These are phyloP conservation scores for Leucozona laternaria DNA, from an alignment of 2,888 invertebrate species.

Conservation along the genomic window DNA sequence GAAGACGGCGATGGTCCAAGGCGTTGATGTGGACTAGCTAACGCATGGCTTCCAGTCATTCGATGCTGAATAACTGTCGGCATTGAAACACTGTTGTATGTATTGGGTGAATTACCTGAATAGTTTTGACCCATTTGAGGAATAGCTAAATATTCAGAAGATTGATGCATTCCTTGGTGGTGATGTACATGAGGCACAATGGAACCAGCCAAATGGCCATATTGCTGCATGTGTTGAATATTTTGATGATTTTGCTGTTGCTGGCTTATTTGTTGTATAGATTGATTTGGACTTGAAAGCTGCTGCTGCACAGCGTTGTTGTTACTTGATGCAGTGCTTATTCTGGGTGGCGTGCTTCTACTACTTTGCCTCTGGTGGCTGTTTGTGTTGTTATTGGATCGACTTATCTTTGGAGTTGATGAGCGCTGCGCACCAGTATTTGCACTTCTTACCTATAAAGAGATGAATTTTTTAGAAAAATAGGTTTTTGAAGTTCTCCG, in stretches of 20 bases:
- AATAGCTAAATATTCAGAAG: slow-evolving; percentile 81
- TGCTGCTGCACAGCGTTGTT: slow-evolving; percentile 78
- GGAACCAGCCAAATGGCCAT: slow-evolving; percentile 78
- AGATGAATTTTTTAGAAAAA: not conserved
- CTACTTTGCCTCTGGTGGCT: slow-evolving; percentile 80
- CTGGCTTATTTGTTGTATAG: slow-evolving; percentile 78
- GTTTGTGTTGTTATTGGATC: slow-evolving; percentile 78
- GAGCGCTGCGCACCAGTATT: slow-evolving; percentile 81
- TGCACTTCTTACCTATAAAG: slow-evolving; percentile 76
- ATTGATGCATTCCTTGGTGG: slow-evolving; percentile 84
- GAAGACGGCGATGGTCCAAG: slow-evolving; percentile 85
- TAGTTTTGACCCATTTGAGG: slow-evolving; percentile 86
- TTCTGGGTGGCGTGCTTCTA: slow-evolving; percentile 80
- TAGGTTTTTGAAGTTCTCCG: not conserved
- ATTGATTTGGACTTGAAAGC: slow-evolving; percentile 79
- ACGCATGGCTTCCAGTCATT: slow-evolving; percentile 83
- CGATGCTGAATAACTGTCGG: slow-evolving; percentile 88
- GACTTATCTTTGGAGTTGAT: slow-evolving; percentile 82
- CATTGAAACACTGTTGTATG: slow-evolving; percentile 88
- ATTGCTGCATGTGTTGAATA: slow-evolving; percentile 82
- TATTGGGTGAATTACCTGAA: slow-evolving; percentile 85
- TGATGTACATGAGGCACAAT: slow-evolving; percentile 79
- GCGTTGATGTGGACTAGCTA: slow-evolving; percentile 84
- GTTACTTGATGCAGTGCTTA: slow-evolving; percentile 81
- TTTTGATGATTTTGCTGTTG: slow-evolving; percentile 79